Conservation (phyloP, 2,888 invertebrate genomes). For the Hypomecis atomaria region DNA sequence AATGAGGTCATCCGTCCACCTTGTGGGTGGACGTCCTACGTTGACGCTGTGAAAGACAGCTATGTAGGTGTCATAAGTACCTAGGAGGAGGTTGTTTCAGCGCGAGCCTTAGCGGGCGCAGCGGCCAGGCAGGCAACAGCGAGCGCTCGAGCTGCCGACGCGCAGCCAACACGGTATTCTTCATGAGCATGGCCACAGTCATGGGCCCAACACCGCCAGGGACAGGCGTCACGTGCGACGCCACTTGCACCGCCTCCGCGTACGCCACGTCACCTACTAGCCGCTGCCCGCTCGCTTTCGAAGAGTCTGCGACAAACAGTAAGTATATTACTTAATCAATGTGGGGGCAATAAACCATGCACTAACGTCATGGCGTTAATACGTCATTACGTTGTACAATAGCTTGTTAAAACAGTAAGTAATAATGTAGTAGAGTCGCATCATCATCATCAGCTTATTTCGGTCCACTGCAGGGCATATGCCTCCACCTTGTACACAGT, state of each 20-base stretch:
- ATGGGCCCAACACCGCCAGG: constrained; percentile 99
- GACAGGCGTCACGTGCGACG: constrained; percentile 96
- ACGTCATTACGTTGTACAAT: too few relatives aligned
- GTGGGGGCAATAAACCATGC: too few relatives aligned
- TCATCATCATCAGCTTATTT: too few relatives aligned
- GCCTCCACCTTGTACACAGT: too few relatives aligned
- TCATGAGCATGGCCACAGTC: constrained; percentile 99
- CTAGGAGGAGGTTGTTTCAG: constrained; percentile 92
- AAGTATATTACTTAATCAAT: not conserved
- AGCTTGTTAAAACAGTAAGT: too few relatives aligned
- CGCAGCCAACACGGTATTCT: constrained; percentile 96
- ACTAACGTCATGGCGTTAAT: not conserved
- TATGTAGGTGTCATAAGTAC: constrained; percentile 77
- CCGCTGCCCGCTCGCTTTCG: constrained; percentile 91
- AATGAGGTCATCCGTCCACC: too few relatives aligned
- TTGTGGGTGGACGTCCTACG: too few relatives aligned
- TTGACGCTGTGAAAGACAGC: too few relatives aligned
- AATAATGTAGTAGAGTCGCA: too few relatives aligned
- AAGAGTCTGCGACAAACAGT: constrained; percentile 83
- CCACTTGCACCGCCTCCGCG: constrained; percentile 90
- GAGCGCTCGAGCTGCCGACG: constrained; percentile 85
- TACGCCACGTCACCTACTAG: constrained; percentile 98
- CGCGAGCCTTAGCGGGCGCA: constrained; percentile 87
- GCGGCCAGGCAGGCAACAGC: constrained; percentile 87
- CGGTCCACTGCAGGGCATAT: too few relatives aligned